A percentile compares a stretch with the other conserved stretches of the same genome.
Conservation (phyloP, 2,888 invertebrate genomes). For the Eugnorisma glareosa region DNA sequence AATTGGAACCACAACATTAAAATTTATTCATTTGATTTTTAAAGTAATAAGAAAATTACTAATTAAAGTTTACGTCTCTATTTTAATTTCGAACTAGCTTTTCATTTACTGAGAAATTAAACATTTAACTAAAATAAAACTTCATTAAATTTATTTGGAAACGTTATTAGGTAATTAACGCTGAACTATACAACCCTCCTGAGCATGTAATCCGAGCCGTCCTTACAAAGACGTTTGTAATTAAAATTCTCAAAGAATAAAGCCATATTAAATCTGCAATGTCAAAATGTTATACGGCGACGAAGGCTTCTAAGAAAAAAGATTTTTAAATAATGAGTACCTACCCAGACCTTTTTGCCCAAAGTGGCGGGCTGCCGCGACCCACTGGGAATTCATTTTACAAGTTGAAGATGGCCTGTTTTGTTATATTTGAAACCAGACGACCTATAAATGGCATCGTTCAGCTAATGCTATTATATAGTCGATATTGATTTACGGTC, state of each 20-base stretch:
- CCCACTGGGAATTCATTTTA: slow-evolving; percentile 57
- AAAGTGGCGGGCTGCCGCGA: slow-evolving; percentile 37
- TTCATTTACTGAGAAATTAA: slow-evolving; percentile 24
- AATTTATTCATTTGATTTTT: slow-evolving; percentile 8
- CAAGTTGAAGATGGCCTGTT: slow-evolving; percentile 57
- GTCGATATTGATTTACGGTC: slow-evolving; percentile 36
- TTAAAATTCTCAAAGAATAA: slow-evolving; percentile 64
- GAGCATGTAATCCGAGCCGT: slow-evolving; percentile 58
- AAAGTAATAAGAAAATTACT: slow-evolving; percentile 1
- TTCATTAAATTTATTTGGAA: slow-evolving; percentile 42
- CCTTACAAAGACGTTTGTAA: slow-evolving; percentile 65
- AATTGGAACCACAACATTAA: slow-evolving; percentile 13
- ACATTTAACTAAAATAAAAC: slow-evolving; percentile 26
- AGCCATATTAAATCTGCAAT: slow-evolving; percentile 67
- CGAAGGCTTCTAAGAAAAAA: slow-evolving; percentile 51
- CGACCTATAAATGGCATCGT: slow-evolving; percentile 50
- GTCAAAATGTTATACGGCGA: slow-evolving; percentile 62
- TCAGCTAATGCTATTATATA: slow-evolving; percentile 14
- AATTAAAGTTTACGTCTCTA: slow-evolving; percentile 1
- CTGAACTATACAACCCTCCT: slow-evolving; percentile 48
- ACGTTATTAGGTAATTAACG: slow-evolving; percentile 55
- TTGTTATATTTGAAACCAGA: slow-evolving; percentile 60
- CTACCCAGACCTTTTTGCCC: slow-evolving; percentile 54
- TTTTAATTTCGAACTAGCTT: slow-evolving; percentile 10
- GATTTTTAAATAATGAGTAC: slow-evolving; percentile 61